Evolutionary conservation across 2,888 invertebrate genomes (phyloP), one percentile per base, ranked within the genome.

Genomic region (Nemotelus nigrinus): DNA sequence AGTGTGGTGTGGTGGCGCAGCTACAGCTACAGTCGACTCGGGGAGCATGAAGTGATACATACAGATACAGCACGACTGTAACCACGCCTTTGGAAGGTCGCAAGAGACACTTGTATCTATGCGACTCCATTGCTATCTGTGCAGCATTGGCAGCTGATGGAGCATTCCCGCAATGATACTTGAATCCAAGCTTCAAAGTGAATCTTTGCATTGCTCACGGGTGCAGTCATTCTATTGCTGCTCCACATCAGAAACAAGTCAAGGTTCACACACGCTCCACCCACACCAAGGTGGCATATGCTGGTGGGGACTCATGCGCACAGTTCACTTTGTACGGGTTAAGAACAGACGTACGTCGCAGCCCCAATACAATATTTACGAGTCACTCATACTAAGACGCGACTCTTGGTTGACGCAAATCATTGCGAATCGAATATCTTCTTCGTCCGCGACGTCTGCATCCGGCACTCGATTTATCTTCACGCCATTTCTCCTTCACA

Each of bases 81-180:
- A 79, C 78, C 78, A 79, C 78, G 78, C 78, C 78, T 79, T 77
- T 77, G 67, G 76, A 65, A 45, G 47, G 71, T 43, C 41, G 43
- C 53, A 41, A 41, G 7, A 70, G 70, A 70, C 55, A 70, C 70
- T 55, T 55, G 70, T 70, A 70, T 70, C 70, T 70, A 39, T 41
- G n/a, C 53, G 70, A 55, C 50, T 8, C 70, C 70, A 70, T 70
- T 55, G 70, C 70, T 70, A 53, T 70, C 70, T 70, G 70, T 67
- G 67, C n/a, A 43, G 67, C 5, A 48, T 47, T 48, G 25, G 48
- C 2, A 67, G 50, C 25, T 8, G 48, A 48, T 48, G 48, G 39
- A 43, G 67, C 48, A 50, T 67, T 50, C 47, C 67, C 48, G 67
- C 47, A 67, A 70, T 53, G 70, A 70, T 70, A 70, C 70, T 8